Percentiles rank a stretch among this genome's conserved stretches.
These are phyloP conservation scores for Buphagus erythrorhynchus DNA, from an alignment of 2,797 vertebrate species.

Conservation along the genomic window DNA sequence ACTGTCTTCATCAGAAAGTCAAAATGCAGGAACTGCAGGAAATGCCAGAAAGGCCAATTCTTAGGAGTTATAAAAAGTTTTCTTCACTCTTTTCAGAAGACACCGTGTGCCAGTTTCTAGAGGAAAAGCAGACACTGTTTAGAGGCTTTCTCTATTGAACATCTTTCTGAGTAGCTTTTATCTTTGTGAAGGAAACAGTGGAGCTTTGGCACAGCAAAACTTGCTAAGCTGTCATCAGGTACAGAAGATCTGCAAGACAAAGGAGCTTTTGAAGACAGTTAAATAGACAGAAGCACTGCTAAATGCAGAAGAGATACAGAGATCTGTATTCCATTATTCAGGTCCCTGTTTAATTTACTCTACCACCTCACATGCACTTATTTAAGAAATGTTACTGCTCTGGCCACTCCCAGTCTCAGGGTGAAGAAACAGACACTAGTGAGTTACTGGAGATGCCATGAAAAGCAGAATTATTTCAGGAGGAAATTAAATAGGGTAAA, in stretches of 20 bases:
- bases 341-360: background rate
- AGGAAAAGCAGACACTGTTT: background rate
- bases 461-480: background rate
- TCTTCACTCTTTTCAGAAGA: background rate
- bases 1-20: background rate
- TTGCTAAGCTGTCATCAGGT: constrained; percentile 12
- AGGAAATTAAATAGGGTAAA: background rate
- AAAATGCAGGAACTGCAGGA: background rate
- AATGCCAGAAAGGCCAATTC: background rate
- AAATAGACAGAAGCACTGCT: background rate
- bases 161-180: background rate
- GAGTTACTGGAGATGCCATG: background rate
- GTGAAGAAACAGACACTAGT: background rate
- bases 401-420: background rate
- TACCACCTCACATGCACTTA: background rate
- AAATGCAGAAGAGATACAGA: background rate
- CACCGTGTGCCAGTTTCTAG: background rate
- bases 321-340: background rate
- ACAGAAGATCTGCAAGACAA: background rate
- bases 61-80: background rate
- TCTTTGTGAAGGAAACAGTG: background rate
- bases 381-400: background rate
- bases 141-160: background rate
- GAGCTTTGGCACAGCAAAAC: background rate
- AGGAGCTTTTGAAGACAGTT: background rate